phyloP scores from a whole-genome alignment of 2,113 vertebrate genomes.

The Heterochromis multidens region DNA sequence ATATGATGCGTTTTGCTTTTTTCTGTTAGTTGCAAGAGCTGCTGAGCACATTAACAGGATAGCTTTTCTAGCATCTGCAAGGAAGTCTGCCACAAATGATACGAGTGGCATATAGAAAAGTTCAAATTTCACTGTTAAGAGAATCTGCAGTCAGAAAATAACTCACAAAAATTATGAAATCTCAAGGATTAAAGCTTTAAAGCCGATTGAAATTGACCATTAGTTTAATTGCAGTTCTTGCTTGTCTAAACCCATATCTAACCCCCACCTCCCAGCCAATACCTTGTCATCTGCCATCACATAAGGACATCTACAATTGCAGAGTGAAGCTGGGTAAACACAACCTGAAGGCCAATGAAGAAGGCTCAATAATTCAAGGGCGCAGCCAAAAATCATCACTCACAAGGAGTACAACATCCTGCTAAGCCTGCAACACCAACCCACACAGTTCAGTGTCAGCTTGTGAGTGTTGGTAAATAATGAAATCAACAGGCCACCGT shows the following conservation, averaged over 20 bases:
- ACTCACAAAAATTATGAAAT: background rate
- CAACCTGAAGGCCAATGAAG: slow-evolving; percentile 68
- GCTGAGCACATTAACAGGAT: background rate
- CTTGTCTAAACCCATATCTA: background rate
- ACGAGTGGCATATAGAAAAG: background rate
- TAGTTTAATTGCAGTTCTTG: background rate
- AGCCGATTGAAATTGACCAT: background rate
- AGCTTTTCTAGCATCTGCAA: background rate
- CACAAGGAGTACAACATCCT: too few species aligned
- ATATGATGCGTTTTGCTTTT: background rate
- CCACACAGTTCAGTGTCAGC: too few species aligned
- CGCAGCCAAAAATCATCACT: too few species aligned
- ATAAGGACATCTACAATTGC: slow-evolving; percentile 69
- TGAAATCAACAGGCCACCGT: too few species aligned
- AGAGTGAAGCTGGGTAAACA: slow-evolving; percentile 79
- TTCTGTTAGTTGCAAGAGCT: background rate
- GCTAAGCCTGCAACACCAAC: too few species aligned
- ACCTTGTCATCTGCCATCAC: background rate
- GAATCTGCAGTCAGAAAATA: background rate
- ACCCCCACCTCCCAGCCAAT: background rate
- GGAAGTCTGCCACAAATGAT: background rate
- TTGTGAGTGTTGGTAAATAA: too few species aligned
- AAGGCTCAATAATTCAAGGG: slow-evolving; percentile 56
- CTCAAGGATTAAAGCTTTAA: background rate
- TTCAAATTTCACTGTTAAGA: background rate